Percentiles rank a stretch among this genome's conserved stretches.
Evolutionary conservation across 1,140 invertebrate genomes (phyloP).

Genomic region (Magallana gigas): DNA sequence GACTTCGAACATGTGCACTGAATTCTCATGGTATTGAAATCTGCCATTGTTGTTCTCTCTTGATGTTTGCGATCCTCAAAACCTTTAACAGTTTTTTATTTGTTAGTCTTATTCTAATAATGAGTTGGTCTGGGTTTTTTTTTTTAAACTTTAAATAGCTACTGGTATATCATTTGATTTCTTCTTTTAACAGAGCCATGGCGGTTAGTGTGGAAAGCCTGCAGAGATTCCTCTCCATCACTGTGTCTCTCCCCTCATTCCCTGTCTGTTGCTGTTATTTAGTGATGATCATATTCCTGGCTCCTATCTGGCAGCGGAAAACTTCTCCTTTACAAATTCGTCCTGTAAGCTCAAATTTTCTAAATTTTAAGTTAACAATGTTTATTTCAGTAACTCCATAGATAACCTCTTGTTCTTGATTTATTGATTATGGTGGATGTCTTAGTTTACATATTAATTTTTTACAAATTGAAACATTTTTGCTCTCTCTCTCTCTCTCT

Average conservation of each 20-base stretch:
- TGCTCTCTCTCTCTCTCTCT: background rate
- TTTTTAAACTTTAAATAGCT: too few relatives aligned
- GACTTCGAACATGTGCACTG: background rate
- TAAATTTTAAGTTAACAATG: too few relatives aligned
- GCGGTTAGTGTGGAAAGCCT: constrained; percentile 32
- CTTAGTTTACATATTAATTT: too few relatives aligned
- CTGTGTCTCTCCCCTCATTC: constrained; percentile 60
- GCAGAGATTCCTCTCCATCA: constrained; percentile 15
- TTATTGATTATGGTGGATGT: too few relatives aligned
- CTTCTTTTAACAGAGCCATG: background rate
- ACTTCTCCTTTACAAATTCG: constrained; percentile 3
- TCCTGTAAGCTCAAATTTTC: background rate
- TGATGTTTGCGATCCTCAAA: too few relatives aligned
- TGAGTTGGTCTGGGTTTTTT: too few relatives aligned
- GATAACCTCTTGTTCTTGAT: too few relatives aligned
- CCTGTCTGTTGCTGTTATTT: constrained; percentile 70
- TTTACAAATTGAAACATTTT: background rate
- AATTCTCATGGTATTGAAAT: background rate
- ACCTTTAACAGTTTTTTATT: too few relatives aligned
- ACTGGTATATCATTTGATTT: too few relatives aligned
- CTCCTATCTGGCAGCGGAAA: background rate
- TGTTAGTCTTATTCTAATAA: too few relatives aligned
- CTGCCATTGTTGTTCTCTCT: too few relatives aligned
- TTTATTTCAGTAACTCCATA: too few relatives aligned
- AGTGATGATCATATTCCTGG: background rate